phyloP scores from a whole-genome alignment of 2,888 invertebrate genomes.

The Eulithis testata region DNA sequence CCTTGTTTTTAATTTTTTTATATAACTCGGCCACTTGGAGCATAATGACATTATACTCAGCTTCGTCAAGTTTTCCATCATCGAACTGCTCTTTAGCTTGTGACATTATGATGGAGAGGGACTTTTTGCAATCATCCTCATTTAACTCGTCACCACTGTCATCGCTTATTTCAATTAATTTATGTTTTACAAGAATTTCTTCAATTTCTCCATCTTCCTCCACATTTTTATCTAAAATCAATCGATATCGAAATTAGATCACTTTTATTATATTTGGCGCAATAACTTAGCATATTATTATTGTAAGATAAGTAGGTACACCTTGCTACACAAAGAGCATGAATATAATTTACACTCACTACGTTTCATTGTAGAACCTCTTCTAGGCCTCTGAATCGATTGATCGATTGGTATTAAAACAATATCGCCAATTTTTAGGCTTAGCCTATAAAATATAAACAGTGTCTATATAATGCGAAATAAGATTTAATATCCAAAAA shows the following conservation, averaged over 20 bases:
- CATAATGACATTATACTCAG: constrained; percentile 18
- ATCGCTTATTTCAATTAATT: constrained; percentile 29
- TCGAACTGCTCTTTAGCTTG: constrained; percentile 37
- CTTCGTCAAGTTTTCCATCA: constrained; percentile 23
- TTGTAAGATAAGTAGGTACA: no score
- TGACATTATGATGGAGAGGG: constrained; percentile 18
- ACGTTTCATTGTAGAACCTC: no score
- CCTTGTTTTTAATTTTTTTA: constrained; percentile 11
- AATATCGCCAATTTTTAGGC: no score
- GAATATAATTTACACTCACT: no score
- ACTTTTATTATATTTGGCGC: no score
- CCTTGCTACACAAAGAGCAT: no score
- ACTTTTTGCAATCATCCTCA: constrained; percentile 19
- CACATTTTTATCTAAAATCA: constrained; percentile 4
- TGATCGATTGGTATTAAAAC: no score
- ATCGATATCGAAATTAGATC: neutral
- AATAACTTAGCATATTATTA: no score
- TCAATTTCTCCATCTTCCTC: constrained; percentile 14
- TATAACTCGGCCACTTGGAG: constrained; percentile 11
- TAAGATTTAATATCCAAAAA: no score
- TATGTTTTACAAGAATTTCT: constrained; percentile 24
- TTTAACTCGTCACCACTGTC: constrained; percentile 14
- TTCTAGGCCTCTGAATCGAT: no score
- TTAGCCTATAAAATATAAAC: no score
- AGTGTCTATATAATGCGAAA: no score